A percentile compares a stretch with the other conserved stretches of the same genome.
These are phyloP conservation scores for Drymodes brunneopygia DNA, from an alignment of 2,113 vertebrate genomes.

Conservation along the genomic window DNA sequence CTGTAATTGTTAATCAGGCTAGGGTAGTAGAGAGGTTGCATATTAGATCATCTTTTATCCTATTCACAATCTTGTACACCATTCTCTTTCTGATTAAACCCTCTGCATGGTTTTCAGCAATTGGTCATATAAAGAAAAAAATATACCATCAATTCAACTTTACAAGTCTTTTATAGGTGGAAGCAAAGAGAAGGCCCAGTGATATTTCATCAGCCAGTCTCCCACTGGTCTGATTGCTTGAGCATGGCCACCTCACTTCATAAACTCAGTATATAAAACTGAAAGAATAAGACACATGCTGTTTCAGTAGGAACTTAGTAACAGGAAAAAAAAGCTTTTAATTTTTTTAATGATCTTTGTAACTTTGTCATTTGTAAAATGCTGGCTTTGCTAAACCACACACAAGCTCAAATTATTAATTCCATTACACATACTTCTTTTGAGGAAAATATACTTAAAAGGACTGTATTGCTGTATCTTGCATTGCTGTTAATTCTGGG, in stretches of 20 bases:
- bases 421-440: background rate
- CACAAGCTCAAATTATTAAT: background rate
- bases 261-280: background rate
- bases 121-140: background rate
- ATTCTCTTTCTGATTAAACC: background rate
- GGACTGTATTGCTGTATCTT: background rate
- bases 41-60: background rate
- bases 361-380: background rate
- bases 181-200: background rate
- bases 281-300: background rate
- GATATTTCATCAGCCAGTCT: background rate
- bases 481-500: background rate
- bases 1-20: background rate
- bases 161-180: background rate
- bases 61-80: background rate
- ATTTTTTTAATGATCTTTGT: background rate
- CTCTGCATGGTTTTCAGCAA: background rate
- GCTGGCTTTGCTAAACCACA: background rate
- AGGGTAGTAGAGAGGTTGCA: background rate
- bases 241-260: background rate
- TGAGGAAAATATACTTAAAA: background rate
- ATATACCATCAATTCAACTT: background rate
- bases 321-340: background rate
- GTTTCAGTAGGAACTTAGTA: background rate
- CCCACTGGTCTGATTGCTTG: background rate